phyloP scores from a whole-genome alignment of 1,140 invertebrate genomes.

The Caenorhabditis briggsae region DNA sequence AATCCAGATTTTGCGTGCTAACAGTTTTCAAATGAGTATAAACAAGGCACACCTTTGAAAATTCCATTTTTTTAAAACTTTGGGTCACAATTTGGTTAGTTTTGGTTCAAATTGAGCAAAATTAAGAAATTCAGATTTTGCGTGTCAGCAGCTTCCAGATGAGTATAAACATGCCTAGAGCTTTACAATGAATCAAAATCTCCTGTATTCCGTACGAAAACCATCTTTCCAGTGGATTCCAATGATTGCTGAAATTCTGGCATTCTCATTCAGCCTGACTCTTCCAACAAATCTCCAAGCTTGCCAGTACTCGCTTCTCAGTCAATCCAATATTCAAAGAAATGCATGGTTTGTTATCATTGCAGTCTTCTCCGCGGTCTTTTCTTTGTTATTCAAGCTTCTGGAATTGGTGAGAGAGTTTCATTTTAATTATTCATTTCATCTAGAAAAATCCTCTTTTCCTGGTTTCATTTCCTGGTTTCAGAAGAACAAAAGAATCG shows the following conservation, averaged over 20 bases:
- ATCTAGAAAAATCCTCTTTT: background rate
- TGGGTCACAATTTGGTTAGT: too few species aligned
- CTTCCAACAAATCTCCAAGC: conserved; percentile 5
- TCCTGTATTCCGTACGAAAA: too few species aligned
- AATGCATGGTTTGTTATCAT: conserved; percentile 45
- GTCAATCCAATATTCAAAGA: conserved; percentile 4
- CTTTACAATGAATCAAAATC: too few species aligned
- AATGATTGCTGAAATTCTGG: background rate
- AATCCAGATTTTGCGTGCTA: too few species aligned
- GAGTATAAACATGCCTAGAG: too few species aligned
- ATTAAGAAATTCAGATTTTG: too few species aligned
- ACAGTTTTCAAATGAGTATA: too few species aligned
- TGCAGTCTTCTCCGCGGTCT: background rate
- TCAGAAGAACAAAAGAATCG: conserved; percentile 4
- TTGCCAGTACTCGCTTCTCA: conserved; percentile 15
- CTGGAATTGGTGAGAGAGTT: background rate
- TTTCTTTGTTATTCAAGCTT: background rate
- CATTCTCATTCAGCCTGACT: background rate
- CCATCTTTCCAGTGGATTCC: background rate
- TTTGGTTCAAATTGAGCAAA: too few species aligned
- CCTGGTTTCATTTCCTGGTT: background rate
- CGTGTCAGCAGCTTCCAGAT: too few species aligned
- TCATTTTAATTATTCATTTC: background rate
- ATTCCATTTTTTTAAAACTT: too few species aligned
- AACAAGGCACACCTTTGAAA: too few species aligned